phyloP scores from a whole-genome alignment of 2,888 invertebrate genomes.

The Exocentrus adspersus region DNA sequence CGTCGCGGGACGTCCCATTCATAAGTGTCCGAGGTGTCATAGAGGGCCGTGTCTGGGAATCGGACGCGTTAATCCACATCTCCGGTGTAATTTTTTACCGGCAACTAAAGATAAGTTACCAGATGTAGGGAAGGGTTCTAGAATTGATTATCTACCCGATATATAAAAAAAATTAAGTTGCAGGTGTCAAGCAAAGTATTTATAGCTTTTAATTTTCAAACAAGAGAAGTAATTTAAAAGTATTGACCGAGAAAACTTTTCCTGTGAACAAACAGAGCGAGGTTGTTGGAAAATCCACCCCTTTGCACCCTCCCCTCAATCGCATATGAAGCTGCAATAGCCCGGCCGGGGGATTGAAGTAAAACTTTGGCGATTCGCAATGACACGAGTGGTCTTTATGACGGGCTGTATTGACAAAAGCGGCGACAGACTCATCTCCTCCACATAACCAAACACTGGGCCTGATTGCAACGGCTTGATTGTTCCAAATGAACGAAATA shows the following conservation, averaged over 20 bases:
- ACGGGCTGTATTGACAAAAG: constrained; percentile 67
- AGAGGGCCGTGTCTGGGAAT: constrained; percentile 5
- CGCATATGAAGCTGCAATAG: constrained; percentile 15
- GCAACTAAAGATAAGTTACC: not conserved
- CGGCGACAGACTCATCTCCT: constrained; percentile 63
- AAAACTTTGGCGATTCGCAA: constrained; percentile 61
- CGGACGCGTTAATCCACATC: constrained; percentile 25
- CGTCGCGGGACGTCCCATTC: constrained; percentile 60
- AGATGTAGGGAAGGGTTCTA: not conserved
- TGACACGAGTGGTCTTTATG: constrained; percentile 71
- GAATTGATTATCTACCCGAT: no score
- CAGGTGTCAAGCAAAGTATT: no score
- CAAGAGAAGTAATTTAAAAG: no score
- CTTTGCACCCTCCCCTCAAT: not conserved
- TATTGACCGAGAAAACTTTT: no score
- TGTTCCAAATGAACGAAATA: constrained; percentile 65
- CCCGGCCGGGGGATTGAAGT: constrained; percentile 36
- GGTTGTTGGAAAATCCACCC: not conserved
- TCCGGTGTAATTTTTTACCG: constrained; percentile 19
- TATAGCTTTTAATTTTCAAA: no score
- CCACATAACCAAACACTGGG: constrained; percentile 63
- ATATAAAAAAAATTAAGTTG: no score
- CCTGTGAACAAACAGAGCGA: not conserved
- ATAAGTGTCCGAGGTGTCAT: constrained; percentile 54
- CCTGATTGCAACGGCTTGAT: constrained; percentile 66